Base-by-base conservation (phyloP, 2,888 invertebrate genomes). In the Rhynchonema sp. region DNA sequence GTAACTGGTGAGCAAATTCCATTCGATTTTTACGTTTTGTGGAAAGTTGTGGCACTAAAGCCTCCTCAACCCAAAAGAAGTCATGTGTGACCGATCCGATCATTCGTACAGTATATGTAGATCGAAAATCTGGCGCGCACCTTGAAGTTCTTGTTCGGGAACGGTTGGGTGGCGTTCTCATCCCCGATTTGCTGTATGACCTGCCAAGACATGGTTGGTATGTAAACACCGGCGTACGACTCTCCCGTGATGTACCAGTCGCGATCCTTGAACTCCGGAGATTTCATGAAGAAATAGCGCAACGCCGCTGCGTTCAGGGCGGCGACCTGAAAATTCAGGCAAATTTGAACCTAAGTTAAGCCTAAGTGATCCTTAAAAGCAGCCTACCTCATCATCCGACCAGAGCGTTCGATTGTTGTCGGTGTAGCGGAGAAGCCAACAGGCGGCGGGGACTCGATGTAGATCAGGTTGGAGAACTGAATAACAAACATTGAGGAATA, bases 401-500 rank as follows among this genome's bases (percentile, higher is more conserved):
- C 38, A 38, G 17, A 38, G 9, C n/a, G n/a, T n/a, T n/a, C n/a
- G n/a, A n/a, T n/a, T n/a, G n/a, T 38, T 64, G 30, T 65, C 66
- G 13, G 74, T 68, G 65, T 75, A 78, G 1, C n/a, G 1, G 78
- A 78, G 66, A 72, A 79, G 2, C 79, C 79, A 38, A 79, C 79
- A 56, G 77, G 78, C 28, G 77, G 77, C 46, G 79, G 79, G 0
- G 77, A 72, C 66, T 79, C 79, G 61, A 79, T 62, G 66, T 75
- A 79, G 55, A 79, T 61, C 61, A 79, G 74, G 65, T 78, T 78
- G 46, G 76, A 76, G 27, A 73, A 66, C 75, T 76, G 29, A 46
- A 60, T 58, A 26, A 22, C 46, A 29, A n/a, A n/a, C n/a, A n/a
- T n/a, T n/a, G n/a, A n/a, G n/a, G n/a, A n/a, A n/a, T n/a, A n/a